Percentiles rank a stretch among this genome's conserved stretches.
These are phyloP conservation scores for Tringa solitaria DNA, from an alignment of 2,113 vertebrate species.

Conservation along the genomic window DNA sequence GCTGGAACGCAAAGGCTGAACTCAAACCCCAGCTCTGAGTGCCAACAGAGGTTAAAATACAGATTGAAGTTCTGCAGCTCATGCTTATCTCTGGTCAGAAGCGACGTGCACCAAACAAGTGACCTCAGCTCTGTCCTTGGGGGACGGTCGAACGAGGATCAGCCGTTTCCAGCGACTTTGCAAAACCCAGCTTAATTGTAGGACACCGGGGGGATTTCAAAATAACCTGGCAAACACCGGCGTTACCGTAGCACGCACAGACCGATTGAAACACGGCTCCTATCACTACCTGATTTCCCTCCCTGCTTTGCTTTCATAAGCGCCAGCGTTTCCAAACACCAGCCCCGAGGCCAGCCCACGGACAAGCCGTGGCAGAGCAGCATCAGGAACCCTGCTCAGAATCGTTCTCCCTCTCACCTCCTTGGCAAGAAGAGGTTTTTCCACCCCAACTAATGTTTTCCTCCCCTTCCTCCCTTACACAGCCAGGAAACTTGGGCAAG, in stretches of 20 bases:
- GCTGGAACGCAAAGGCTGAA: neutral
- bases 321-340: neutral
- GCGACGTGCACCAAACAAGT: neutral
- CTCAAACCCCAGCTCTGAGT: neutral
- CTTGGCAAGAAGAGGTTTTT: neutral
- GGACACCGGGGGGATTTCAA: neutral
- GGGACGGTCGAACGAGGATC: neutral
- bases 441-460: neutral
- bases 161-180: neutral
- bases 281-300: neutral
- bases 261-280: neutral
- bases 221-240: accelerated
- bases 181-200: neutral
- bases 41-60: neutral
- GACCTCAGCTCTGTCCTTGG: neutral
- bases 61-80: neutral
- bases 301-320: neutral
- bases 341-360: neutral
- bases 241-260: neutral
- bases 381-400: accelerated
- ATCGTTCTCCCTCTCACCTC: neutral
- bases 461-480: neutral
- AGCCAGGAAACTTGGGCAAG: neutral
- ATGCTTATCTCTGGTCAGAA: neutral
- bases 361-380: neutral